Percentiles rank a stretch among this genome's conserved stretches.
phyloP scores from a whole-genome alignment of 2,797 vertebrate species.

The Sebastes cheni region DNA sequence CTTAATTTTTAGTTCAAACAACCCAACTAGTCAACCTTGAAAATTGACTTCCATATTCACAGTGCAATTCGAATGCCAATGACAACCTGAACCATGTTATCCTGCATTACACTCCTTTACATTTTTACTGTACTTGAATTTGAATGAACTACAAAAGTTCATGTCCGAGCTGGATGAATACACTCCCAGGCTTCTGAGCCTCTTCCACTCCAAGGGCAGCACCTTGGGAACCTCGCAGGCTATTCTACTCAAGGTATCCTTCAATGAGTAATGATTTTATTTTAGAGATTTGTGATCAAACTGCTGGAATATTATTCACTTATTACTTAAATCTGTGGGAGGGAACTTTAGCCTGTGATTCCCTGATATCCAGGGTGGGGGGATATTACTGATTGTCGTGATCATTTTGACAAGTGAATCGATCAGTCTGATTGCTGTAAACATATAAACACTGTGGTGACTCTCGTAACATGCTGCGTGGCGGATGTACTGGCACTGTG shows the following conservation, averaged over 20 bases:
- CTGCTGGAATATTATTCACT: too few species aligned
- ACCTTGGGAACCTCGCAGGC: neutral
- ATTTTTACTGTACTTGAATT: neutral
- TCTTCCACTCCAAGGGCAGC: neutral
- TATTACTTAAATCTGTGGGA: neutral
- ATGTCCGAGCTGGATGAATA: neutral
- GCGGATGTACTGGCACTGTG: too few species aligned
- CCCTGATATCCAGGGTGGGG: too few species aligned
- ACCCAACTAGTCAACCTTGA: neutral
- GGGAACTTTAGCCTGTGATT: neutral
- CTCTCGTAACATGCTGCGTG: fast-evolving
- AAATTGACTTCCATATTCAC: neutral
- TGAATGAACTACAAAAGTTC: too few species aligned
- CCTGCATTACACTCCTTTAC: neutral
- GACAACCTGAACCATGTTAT: neutral
- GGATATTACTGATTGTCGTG: too few species aligned
- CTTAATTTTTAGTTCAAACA: neutral
- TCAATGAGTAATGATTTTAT: neutral
- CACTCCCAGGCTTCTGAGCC: neutral
- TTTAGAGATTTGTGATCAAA: neutral
- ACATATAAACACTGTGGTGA: too few species aligned
- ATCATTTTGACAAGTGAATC: too few species aligned
- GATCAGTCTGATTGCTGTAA: too few species aligned
- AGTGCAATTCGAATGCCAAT: neutral
- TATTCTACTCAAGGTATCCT: conserved; percentile 38